These are phyloP conservation scores for Rotaria magnacalcarata DNA, from an alignment of 2,888 invertebrate genomes.

Conservation along the genomic window DNA sequence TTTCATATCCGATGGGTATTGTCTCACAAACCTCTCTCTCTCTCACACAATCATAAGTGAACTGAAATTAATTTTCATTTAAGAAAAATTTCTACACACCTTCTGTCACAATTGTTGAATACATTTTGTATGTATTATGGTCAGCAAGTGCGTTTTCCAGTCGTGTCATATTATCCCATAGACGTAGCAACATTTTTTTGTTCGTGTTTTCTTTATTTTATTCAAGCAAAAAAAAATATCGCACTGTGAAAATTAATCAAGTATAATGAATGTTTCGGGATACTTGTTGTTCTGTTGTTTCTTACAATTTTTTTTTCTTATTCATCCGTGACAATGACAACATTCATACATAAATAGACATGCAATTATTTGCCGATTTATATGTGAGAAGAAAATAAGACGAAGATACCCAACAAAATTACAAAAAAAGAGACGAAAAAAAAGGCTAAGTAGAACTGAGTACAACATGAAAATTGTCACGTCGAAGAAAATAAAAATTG, in stretches of 20 bases:
- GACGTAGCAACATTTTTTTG: background rate
- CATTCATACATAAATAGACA: background rate
- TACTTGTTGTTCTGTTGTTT: background rate
- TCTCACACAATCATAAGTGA: too few species aligned
- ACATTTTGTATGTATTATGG: background rate
- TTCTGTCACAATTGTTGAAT: background rate
- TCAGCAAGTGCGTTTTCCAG: background rate
- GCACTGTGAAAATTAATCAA: background rate
- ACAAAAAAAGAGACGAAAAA: background rate
- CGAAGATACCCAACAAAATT: slow-evolving; percentile 12
- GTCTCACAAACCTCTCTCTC: too few species aligned
- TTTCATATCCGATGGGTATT: too few species aligned
- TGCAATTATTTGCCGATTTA: background rate
- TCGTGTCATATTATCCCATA: background rate
- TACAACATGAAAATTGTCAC: background rate
- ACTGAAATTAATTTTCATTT: too few species aligned
- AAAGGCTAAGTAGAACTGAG: background rate
- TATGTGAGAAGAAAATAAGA: background rate
- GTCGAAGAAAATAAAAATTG: background rate
- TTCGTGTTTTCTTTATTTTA: background rate
- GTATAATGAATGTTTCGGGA: background rate
- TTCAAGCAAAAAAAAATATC: background rate
- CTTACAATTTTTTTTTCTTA: background rate
- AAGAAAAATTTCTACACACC: background rate
- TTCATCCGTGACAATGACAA: background rate